Percentiles rank a stretch among this genome's conserved stretches.
Evolutionary conservation across 2,113 vertebrate species (phyloP).

Genomic region (Panthera uncia): DNA sequence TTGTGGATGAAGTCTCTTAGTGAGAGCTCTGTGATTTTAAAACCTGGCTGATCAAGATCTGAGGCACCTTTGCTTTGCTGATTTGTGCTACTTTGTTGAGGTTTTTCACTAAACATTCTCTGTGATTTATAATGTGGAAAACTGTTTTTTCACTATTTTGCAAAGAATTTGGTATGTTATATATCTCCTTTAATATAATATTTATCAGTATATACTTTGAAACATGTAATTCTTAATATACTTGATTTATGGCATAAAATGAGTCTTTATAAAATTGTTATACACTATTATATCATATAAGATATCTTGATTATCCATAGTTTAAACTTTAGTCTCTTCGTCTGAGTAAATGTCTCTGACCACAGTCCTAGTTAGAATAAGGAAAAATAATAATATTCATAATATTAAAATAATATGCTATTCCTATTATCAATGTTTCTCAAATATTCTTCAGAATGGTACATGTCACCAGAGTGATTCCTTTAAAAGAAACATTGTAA

Average conservation of each 20-base stretch:
- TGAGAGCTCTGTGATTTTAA: neutral
- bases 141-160: neutral
- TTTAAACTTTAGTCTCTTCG: slow-evolving; percentile 12
- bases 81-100: neutral
- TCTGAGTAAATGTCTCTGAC: neutral
- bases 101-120: neutral
- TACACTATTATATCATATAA: neutral
- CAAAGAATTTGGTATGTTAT: slow-evolving; percentile 15
- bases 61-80: neutral
- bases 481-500: neutral
- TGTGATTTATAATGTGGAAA: neutral
- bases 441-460: neutral
- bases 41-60: neutral
- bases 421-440: neutral
- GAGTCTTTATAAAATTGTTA: neutral
- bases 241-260: neutral
- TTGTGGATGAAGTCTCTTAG: neutral
- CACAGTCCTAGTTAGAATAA: neutral
- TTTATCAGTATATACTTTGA: slow-evolving; percentile 24
- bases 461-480: neutral
- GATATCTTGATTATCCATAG: neutral
- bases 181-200: neutral
- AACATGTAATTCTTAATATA: neutral
- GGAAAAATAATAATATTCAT: neutral
- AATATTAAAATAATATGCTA: neutral